Base-by-base conservation (phyloP, 2,888 invertebrate genomes). In the Balanococcus diminutus region DNA sequence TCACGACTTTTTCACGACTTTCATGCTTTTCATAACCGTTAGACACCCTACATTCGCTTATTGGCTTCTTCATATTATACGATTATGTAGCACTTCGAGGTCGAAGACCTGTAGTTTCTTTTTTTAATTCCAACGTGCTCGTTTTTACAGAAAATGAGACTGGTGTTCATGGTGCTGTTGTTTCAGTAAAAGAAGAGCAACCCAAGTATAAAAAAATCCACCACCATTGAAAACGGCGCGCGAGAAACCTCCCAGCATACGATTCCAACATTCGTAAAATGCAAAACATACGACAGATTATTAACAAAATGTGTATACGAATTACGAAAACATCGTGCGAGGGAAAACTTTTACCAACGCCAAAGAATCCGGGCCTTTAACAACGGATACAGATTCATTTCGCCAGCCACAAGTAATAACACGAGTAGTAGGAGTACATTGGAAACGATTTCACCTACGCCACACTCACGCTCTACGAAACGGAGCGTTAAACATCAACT, bases 151-250 rank as follows among this genome's bases (percentile, higher is more conserved):
- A 46, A 85, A 85, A 85, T 85, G 85, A 85, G 39, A 75, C 31
- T 85, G 72, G 85, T 75, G 67, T 46, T 85, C 85, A 85, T 85
- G 85, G 85, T 85, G 85, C 85, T 85, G 85, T 85, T 85, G 36
- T 42, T 85, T 72, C 42, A 85, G 46, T 39, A 84, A 72, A 61
- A 61, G 36, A 84, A 56, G 72, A 56, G 31, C 51, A n/a, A 51
- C 51, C 75, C 32, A 79, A 79, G 75, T 79, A 79, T 79, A 79
- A 79, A 36, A 36, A 72, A n/a, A 36, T 36, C 11, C 19, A 25
- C 36, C n/a, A 79, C 36, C 75, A 28, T 67, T 5, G 25, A 67
- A 14, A 16, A 1, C 5, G 61, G 46, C 46, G 46, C 46, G 46
- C 32, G 25, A 31, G 28, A 72, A n/a, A 72, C 32, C 8, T 32